These are phyloP conservation scores for Cydia pomonella DNA, from an alignment of 1,140 invertebrate species.

Conservation along the genomic window DNA sequence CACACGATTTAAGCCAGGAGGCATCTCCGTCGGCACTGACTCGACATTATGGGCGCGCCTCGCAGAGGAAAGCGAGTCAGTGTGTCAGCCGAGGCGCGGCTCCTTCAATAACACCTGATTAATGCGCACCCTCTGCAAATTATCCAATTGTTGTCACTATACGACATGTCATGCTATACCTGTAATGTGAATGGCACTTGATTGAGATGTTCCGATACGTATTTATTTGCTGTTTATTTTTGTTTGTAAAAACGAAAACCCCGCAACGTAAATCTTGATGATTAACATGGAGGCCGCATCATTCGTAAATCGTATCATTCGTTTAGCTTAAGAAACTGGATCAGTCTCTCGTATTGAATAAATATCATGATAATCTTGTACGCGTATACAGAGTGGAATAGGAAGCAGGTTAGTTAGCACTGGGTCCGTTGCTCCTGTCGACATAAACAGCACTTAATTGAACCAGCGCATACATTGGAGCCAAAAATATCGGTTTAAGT, in stretches of 20 bases:
- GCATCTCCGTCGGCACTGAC: not conserved
- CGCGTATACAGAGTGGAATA: slow-evolving; percentile 37
- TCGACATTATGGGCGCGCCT: not conserved
- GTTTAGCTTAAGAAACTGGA: slow-evolving; percentile 41
- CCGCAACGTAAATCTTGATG: no score
- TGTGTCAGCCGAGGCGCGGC: slow-evolving; percentile 59
- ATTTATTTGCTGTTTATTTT: slow-evolving; percentile 28
- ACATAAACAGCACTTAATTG: slow-evolving; percentile 48
- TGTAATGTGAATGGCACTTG: not conserved
- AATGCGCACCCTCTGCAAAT: slow-evolving; percentile 34
- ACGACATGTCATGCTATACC: not conserved
- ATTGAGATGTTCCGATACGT: not conserved
- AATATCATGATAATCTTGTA: slow-evolving; percentile 17
- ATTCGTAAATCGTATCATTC: not conserved
- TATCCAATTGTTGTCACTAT: slow-evolving; percentile 21
- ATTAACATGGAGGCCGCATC: not conserved
- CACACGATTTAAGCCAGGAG: not conserved
- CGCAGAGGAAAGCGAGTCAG: slow-evolving; percentile 73
- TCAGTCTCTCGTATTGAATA: slow-evolving; percentile 38
- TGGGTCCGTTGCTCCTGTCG: slow-evolving; percentile 41
- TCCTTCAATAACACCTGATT: slow-evolving; percentile 56
- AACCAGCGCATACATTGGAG: slow-evolving; percentile 43
- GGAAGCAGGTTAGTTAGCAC: slow-evolving; percentile 39
- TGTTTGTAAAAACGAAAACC: slow-evolving; percentile 30
- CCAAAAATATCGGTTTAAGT: slow-evolving; percentile 44